Evolutionary conservation across 2,797 vertebrate genomes (phyloP).

Genomic region (Adelosebastes latens): DNA sequence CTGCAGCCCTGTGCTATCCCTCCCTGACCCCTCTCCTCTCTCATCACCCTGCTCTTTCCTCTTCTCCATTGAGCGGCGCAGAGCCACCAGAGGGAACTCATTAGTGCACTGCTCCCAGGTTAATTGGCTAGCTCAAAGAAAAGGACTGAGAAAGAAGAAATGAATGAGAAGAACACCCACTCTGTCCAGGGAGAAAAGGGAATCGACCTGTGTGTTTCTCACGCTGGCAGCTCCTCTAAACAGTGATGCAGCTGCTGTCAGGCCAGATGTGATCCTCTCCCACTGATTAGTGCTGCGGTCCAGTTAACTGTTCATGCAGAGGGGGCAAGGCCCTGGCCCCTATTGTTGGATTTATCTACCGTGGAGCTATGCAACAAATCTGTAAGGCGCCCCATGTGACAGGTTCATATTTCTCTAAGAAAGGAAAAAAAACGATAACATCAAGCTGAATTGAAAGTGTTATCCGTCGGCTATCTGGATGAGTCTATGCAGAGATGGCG

Average conservation of each 20-base stretch:
- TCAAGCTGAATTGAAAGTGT: constrained; percentile 74
- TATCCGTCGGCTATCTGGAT: constrained; percentile 72
- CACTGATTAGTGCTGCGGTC: constrained; percentile 72
- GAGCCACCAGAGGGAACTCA: constrained; percentile 92
- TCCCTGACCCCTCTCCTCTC: constrained; percentile 65
- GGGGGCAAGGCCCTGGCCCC: constrained; percentile 63
- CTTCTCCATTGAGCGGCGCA: constrained; percentile 84
- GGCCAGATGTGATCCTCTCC: constrained; percentile 76
- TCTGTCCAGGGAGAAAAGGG: constrained; percentile 77
- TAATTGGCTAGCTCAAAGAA: constrained; percentile 89
- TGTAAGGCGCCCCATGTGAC: constrained; percentile 68
- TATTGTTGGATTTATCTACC: constrained; percentile 78
- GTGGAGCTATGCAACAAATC: constrained; percentile 77
- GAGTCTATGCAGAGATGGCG: constrained; percentile 59
- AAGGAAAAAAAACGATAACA: constrained; percentile 71
- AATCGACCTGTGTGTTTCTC: constrained; percentile 83
- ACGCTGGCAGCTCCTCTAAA: constrained; percentile 78
- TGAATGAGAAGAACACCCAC: constrained; percentile 81
- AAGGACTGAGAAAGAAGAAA: constrained; percentile 76
- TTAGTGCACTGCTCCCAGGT: constrained; percentile 90
- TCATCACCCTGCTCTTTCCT: constrained; percentile 63
- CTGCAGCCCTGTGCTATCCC: constrained; percentile 53
- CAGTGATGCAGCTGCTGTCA: constrained; percentile 83
- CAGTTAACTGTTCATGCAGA: constrained; percentile 61
- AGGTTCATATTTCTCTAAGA: constrained; percentile 79